Base-by-base conservation (phyloP, 2,888 invertebrate species). In the Dascillus cervinus region DNA sequence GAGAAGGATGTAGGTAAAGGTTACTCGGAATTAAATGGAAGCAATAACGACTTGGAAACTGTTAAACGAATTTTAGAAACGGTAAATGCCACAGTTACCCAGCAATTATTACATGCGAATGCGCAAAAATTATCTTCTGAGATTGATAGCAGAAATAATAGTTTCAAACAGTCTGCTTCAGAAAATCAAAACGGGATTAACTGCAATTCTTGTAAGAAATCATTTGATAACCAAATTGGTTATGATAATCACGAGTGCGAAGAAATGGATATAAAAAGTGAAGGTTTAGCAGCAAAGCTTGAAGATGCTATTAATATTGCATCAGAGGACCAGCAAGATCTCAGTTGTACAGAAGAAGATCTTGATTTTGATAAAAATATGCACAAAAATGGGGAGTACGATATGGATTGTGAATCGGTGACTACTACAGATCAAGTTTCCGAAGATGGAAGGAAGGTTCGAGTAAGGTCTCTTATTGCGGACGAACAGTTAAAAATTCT, bases 401-500 rank as follows among this genome's bases (percentile, higher is more conserved):
- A 69, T 22, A 66, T 71, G 19, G 64, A 72, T 30, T 56, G 58
- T 25, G 79, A 79, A 48, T 72, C 70, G 11, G 58, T 64, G 11
- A 60, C 64, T 2, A 66, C 65, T 2, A 65, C 63, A 3, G 64
- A 65, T 37, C 65, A 65, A 37, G 62, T 59, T 25, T 61, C 62
- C 2, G 66, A 65, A 49, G 68, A 69, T 39, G 84, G 82, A 21
- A 74, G 86, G 42, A 85, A 89, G 60, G 89, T 90, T 8, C 76
- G 96, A 47, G 92, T 94, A 1, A 76, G 97, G 35, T 95, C 95
- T 4, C 80, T 94, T 42, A 85, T 98, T 41, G 90, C 87, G 22
- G 96, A 96, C 54, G 91, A 92, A 56, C 96, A 97, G 61, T 79
- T 95, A 54, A 77, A 79, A 22, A 75, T 91, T 32, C 72, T 98